Evolutionary conservation across 2,888 invertebrate genomes (phyloP).

Genomic region (Hydraecia micacea): DNA sequence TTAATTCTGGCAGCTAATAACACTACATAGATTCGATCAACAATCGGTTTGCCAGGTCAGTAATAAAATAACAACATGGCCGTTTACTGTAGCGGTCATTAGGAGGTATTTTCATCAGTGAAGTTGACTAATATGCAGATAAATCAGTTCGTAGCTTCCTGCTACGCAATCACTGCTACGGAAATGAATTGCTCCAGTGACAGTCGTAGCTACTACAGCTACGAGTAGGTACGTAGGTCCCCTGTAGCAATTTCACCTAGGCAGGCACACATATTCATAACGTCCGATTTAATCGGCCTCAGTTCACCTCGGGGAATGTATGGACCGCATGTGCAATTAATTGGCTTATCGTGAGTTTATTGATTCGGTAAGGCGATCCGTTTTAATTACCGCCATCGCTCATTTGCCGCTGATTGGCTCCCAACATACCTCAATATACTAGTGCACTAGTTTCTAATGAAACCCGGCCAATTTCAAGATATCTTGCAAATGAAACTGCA

Average conservation of each 20-base stretch:
- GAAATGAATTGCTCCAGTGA: constrained; percentile 25
- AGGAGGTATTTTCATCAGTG: neutral
- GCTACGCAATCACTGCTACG: constrained; percentile 39
- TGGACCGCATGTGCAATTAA: constrained; percentile 86
- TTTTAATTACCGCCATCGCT: constrained; percentile 89
- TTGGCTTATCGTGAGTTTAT: constrained; percentile 89
- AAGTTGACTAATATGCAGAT: constrained; percentile 9
- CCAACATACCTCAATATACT: constrained; percentile 62
- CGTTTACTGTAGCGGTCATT: neutral
- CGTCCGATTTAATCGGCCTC: constrained; percentile 72
- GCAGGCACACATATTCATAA: constrained; percentile 59
- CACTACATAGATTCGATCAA: neutral
- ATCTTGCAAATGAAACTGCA: constrained; percentile 37
- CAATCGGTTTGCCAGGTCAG: neutral
- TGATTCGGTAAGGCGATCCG: constrained; percentile 89
- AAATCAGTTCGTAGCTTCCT: constrained; percentile 32
- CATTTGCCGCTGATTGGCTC: constrained; percentile 87
- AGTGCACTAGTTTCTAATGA: constrained; percentile 61
- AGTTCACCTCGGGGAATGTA: constrained; percentile 78
- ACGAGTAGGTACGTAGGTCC: constrained; percentile 28
- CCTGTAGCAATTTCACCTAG: constrained; percentile 55
- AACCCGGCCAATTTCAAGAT: constrained; percentile 65
- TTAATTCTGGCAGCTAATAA: constrained; percentile 18
- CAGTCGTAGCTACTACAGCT: neutral
- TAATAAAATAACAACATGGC: constrained; percentile 9